These are phyloP conservation scores for Proales similis DNA, from an alignment of 1,140 invertebrate genomes.

Conservation along the genomic window DNA sequence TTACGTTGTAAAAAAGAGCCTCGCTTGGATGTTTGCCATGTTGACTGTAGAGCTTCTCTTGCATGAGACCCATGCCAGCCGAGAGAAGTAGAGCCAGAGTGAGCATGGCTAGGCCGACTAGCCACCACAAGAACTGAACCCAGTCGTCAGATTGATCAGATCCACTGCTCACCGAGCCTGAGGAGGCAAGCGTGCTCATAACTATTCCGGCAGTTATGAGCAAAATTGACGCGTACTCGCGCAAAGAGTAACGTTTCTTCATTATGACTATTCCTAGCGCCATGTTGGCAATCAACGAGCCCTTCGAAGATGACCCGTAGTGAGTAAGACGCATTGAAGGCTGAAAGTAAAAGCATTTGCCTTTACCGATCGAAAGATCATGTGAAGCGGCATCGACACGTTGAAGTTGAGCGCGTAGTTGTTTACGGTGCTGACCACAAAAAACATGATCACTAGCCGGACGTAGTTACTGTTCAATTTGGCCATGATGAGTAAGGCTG, in stretches of 20 bases:
- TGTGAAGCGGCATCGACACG: slow-evolving; percentile 93
- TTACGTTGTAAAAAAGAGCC: slow-evolving; percentile 80
- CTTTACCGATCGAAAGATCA: slow-evolving; percentile 90
- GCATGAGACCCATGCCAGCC: slow-evolving; percentile 89
- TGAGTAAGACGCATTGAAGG: slow-evolving; percentile 29
- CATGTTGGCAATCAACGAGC: slow-evolving; percentile 91
- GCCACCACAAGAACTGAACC: slow-evolving; percentile 42
- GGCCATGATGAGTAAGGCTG: slow-evolving; percentile 35
- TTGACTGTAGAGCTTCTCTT: slow-evolving; percentile 75
- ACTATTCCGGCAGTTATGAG: slow-evolving; percentile 86
- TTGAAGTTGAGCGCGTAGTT: slow-evolving; percentile 95
- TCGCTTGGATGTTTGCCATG: slow-evolving; percentile 89
- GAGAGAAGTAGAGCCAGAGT: slow-evolving; percentile 83
- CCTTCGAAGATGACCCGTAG: slow-evolving; percentile 58
- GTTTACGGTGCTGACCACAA: slow-evolving; percentile 81
- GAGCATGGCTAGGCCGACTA: slow-evolving; percentile 58
- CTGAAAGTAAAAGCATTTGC: slow-evolving; percentile 12
- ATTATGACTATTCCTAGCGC: slow-evolving; percentile 83
- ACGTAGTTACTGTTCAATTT: slow-evolving; percentile 64
- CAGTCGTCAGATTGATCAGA: slow-evolving; percentile 5
- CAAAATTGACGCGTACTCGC: slow-evolving; percentile 82
- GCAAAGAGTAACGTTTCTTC: slow-evolving; percentile 70
- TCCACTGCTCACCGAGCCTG: slow-evolving; percentile 48
- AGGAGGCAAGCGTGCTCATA: slow-evolving; percentile 81
- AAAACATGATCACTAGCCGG: slow-evolving; percentile 79